These are phyloP conservation scores for Centrocercus urophasianus DNA, from an alignment of 2,113 vertebrate species.

Conservation along the genomic window DNA sequence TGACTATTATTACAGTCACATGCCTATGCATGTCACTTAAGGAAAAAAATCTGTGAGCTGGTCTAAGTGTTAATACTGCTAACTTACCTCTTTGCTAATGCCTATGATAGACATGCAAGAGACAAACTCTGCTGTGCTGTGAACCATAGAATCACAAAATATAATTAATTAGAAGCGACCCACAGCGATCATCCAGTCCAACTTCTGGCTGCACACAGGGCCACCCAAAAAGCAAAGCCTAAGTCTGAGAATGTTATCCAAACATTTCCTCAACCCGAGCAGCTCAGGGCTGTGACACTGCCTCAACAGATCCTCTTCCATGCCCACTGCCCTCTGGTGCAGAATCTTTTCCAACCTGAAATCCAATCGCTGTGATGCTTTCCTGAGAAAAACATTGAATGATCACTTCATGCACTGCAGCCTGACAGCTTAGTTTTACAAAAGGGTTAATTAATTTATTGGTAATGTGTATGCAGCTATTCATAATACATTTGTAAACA, in stretches of 20 bases:
- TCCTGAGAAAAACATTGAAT: not conserved
- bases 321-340: no score
- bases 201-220: no score
- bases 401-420: not conserved
- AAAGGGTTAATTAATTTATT: not conserved
- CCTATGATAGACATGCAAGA: fast-evolving
- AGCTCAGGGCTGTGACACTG: no score
- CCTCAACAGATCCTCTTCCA: no score
- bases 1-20: not conserved
- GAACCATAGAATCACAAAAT: no score
- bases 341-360: no score
- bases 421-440: not conserved
- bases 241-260: no score
- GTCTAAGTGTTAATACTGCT: not conserved
- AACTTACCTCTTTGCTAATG: not conserved
- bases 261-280: no score
- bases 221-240: no score
- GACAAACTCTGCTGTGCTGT: not conserved
- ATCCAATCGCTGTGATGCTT: not conserved
- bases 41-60: not conserved
- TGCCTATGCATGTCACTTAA: not conserved
- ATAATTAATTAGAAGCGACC: no score
- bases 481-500: not conserved
- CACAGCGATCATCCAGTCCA: no score
- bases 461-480: not conserved